Conservation (phyloP, 2,113 vertebrate genomes). For the Sebastes schlegelii region DNA sequence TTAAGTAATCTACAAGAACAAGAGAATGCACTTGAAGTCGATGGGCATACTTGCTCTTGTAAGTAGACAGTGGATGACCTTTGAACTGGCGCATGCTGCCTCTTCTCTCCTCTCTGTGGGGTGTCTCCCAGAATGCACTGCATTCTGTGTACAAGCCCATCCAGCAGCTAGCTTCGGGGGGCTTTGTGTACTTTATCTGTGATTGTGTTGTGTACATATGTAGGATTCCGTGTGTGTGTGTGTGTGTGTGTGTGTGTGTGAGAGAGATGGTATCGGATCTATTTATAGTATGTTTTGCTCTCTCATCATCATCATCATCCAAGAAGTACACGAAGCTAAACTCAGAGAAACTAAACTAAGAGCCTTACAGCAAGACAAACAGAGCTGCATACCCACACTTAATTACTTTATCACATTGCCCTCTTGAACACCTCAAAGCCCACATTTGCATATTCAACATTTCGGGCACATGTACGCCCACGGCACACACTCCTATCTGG, state of each 20-base stretch:
- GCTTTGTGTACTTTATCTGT: not conserved
- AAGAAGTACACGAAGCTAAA: conserved; percentile 13
- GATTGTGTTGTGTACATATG: not conserved
- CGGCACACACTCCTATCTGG: not conserved
- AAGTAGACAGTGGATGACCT: conserved; percentile 10
- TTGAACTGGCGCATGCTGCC: conserved; percentile 27
- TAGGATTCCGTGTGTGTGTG: not conserved
- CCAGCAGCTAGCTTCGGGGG: conserved; percentile 24
- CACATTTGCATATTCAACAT: conserved; percentile 10
- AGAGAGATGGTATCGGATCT: conserved; percentile 6
- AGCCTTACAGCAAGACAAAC: conserved; percentile 1
- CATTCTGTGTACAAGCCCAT: not conserved
- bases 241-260: not conserved
- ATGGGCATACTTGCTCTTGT: not conserved
- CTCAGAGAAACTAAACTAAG: not conserved
- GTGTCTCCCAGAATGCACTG: conserved; percentile 33
- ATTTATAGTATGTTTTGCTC: conserved; percentile 34
- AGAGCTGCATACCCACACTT: not conserved
- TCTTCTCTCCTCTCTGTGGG: conserved; percentile 16
- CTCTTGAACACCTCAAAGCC: not conserved
- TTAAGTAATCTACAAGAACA: not conserved
- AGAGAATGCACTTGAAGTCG: not conserved
- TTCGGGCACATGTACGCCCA: not conserved
- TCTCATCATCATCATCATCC: conserved; percentile 15
- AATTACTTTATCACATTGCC: not conserved